Conservation (phyloP, 2,797 vertebrate species). For the Bradypus variegatus region DNA sequence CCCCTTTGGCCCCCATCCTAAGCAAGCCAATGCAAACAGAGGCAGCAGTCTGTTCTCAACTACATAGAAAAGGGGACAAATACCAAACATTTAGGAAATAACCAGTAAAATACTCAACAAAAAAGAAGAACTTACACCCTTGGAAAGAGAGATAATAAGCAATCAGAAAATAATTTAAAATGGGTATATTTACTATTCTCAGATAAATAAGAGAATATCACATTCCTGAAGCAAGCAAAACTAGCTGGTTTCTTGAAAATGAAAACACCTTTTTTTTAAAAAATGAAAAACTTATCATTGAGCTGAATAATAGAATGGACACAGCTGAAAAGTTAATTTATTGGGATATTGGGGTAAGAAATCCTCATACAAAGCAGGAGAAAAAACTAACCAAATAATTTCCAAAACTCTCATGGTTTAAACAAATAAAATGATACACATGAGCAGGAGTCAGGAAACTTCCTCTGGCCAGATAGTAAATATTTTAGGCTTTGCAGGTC, state of each 20-base stretch:
- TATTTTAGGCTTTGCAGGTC: not conserved
- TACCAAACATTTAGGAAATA: not conserved
- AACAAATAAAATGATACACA: slow-evolving; percentile 6
- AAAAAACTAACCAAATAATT: slow-evolving; percentile 15
- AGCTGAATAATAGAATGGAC: not conserved
- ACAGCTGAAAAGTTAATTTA: slow-evolving; percentile 17
- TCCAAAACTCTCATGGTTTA: slow-evolving; percentile 8
- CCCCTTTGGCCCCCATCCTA: not conserved
- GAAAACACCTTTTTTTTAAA: not conserved
- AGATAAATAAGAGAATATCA: not conserved
- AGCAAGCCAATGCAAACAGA: not conserved
- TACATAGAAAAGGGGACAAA: not conserved
- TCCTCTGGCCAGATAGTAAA: slow-evolving; percentile 2
- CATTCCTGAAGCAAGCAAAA: not conserved
- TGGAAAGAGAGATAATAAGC: not conserved
- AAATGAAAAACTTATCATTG: not conserved
- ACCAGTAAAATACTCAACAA: not conserved
- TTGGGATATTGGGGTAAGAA: not conserved
- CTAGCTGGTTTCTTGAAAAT: slow-evolving; percentile 12
- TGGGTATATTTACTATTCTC: not conserved
- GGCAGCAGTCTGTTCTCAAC: not conserved
- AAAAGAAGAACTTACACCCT: not conserved
- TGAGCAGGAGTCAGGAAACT: not conserved
- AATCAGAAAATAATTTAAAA: slow-evolving; percentile 17
- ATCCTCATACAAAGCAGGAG: not conserved